Base-by-base conservation (phyloP, 2,797 vertebrate genomes). In the Erpetoichthys calabaricus region DNA sequence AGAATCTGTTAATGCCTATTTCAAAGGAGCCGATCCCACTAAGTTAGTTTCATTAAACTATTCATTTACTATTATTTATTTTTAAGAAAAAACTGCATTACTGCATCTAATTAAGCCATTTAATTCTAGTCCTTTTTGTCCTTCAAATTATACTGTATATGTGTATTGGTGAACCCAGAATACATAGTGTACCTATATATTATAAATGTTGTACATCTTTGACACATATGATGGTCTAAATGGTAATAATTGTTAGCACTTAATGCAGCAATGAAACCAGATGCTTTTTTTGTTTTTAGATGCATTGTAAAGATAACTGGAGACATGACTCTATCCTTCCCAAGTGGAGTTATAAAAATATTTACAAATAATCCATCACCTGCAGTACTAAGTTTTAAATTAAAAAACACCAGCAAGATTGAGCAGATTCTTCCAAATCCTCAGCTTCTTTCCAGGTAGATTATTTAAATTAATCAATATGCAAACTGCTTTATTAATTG, bases 261-360 rank as follows among this genome's bases (percentile, higher is more conserved):
- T 25, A 25, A 25, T 25, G 25, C 25, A 25, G 25, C 25, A 25
- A 25, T 25, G 25, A 25, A 25, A 25, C 25, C 25, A 25, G 25
- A 25, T 25, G 25, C 47, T 42, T 8, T 55, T 61, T 42, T 25
- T 44, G 63, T 57, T 67, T 71, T 53, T 77, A 99, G 96, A 77
- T 99, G 95, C 70, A 99, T 99, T 66, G 95, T 96, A 75, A 99
- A 98, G 83, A 96, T 99, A 67, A 99, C 94, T 49, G 95, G 95
- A 62, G 95, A 99, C 65, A 87, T 99, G 90, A 98, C 94, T 3
- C 63, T 99, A 56, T 99, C 95, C 3, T 99, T 99, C 76, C 95
- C 95, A 61, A 90, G 86, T 66, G 95, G 95, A 62, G 91, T 99
- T 79, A 95, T 97, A 80, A 99, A 92, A 81, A 87, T 97, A 64